These are phyloP conservation scores for Catocala sponsa DNA, from an alignment of 2,888 invertebrate species.

Conservation along the genomic window DNA sequence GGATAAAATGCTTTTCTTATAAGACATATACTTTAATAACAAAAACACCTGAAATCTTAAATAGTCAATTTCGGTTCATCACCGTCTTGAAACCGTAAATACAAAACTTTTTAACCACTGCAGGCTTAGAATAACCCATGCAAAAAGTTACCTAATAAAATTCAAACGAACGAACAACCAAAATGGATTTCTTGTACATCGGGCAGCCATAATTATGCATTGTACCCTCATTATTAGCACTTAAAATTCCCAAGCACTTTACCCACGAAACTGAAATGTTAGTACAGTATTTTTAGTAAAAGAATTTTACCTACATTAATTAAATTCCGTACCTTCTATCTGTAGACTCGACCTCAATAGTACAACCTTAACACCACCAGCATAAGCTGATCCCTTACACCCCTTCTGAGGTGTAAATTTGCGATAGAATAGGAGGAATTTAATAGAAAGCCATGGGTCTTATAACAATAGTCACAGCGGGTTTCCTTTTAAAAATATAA, in stretches of 20 bases:
- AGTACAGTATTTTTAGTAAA: conserved; percentile 57
- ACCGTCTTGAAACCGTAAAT: not conserved
- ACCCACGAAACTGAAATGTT: conserved; percentile 57
- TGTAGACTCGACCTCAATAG: conserved; percentile 52
- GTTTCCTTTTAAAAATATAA: conserved; percentile 67
- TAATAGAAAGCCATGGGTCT: conserved; percentile 55
- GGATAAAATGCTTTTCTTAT: too few relatives aligned
- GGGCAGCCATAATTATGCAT: conserved; percentile 47
- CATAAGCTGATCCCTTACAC: conserved; percentile 54
- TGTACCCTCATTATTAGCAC: conserved; percentile 54
- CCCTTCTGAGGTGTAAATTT: conserved; percentile 40
- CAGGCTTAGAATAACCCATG: not conserved
- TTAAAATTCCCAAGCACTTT: conserved; percentile 61
- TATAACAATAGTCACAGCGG: conserved; percentile 37
- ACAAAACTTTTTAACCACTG: not conserved
- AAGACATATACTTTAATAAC: too few relatives aligned
- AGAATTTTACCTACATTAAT: conserved; percentile 73
- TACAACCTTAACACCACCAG: conserved; percentile 51
- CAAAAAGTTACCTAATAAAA: conserved; percentile 9
- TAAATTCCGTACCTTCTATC: conserved; percentile 70
- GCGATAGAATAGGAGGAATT: conserved; percentile 34
- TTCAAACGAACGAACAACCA: conserved; percentile 1
- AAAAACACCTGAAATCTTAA: not conserved
- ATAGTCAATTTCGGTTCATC: not conserved
- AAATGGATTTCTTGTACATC: conserved; percentile 22